These are phyloP conservation scores for Alentia gelatinosa DNA, from an alignment of 2,888 invertebrate species.

Conservation along the genomic window DNA sequence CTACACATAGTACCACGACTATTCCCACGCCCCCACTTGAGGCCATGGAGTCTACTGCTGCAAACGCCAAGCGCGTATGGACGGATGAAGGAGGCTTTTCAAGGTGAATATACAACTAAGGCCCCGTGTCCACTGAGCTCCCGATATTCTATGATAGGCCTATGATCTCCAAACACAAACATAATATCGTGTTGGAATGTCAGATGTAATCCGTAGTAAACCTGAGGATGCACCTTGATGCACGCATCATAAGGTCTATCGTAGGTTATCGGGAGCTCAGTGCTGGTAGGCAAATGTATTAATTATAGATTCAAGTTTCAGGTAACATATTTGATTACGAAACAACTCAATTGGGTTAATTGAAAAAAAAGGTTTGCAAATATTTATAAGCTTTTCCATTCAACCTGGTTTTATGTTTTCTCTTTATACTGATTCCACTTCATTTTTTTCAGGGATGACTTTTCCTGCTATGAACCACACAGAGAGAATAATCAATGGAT, in stretches of 20 bases:
- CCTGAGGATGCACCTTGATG: too few relatives aligned
- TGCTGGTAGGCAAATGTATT: too few relatives aligned
- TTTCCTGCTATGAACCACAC: background rate
- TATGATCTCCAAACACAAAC: background rate
- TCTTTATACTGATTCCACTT: background rate
- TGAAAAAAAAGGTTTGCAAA: background rate
- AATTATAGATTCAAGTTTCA: background rate
- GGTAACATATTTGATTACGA: background rate
- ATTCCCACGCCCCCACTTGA: background rate
- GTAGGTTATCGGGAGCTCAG: too few relatives aligned
- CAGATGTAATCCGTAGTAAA: background rate
- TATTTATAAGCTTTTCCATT: background rate
- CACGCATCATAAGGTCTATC: too few relatives aligned
- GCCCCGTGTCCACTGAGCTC: background rate
- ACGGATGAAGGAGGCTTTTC: slow-evolving; percentile 14
- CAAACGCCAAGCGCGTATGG: background rate
- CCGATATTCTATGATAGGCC: background rate
- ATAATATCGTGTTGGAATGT: background rate
- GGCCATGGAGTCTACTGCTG: background rate
- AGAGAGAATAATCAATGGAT: background rate
- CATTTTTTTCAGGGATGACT: background rate
- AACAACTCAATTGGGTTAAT: background rate
- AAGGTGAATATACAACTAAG: background rate
- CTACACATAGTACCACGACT: too few relatives aligned
- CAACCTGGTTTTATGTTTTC: background rate